Evolutionary conservation across 2,797 vertebrate genomes (phyloP), one percentile per base, ranked within the genome.

Genomic region (Scleropages formosus): DNA sequence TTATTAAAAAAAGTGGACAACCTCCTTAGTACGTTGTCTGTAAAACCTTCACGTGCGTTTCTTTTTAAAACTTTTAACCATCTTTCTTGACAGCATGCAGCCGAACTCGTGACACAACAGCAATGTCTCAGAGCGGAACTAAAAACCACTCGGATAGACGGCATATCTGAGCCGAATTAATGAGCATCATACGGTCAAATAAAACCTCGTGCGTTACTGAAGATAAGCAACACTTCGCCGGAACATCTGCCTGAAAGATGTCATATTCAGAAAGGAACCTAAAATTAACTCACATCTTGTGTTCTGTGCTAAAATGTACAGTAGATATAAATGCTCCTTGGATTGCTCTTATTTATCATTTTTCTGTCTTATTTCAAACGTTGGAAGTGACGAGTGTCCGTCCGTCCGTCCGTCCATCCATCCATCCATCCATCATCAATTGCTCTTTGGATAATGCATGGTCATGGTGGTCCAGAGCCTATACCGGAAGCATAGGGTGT

Each of bases 191-290:
- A 22, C 8, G n/a, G 22, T 53, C 47, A n/a, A 13, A 24, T 53
- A 12, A 12, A 61, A 72, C 31, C 10, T 2, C 24, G 26, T 47
- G 70, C 49, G 49, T 70, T 70, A 53, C 53, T 56, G 15, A 3
- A 9, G 39, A 62, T 22, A 66, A 44, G 59, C 51, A 46, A 66
- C 16, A 44, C 39, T 66, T 86, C 85, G 88, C 81, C 87, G 87
- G 87, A 88, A 89, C 88, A 86, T 85, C 84, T 80, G 84, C 85
- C 80, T 78, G 82, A 86, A 81, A 87, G 85, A 91, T 4, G 69
- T 26, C n/a, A 10, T 27, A 18, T 56, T 72, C 15, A n/a, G 53
- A 22, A 70, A 10, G 51, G 24, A 16, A 15, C 49, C 68, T 47
- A 27, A 27, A 31, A 70, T 53, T 53, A 53, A 31, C 68, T 22